phyloP scores from a whole-genome alignment of 2,113 vertebrate genomes.

The Engystomops pustulosus region DNA sequence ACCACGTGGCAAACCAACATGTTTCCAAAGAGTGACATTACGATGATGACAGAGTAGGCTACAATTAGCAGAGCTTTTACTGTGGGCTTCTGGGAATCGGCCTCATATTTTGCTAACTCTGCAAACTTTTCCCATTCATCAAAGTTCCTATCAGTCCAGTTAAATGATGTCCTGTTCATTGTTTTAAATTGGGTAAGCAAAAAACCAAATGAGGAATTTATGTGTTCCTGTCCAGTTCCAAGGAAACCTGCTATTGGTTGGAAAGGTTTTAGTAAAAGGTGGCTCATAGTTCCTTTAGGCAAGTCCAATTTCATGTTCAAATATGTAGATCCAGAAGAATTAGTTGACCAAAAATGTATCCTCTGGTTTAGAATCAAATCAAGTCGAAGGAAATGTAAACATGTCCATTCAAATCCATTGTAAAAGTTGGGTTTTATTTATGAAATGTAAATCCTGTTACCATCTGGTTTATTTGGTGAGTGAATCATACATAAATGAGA shows the following conservation, averaged over 20 bases:
- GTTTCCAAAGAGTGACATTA: constrained; percentile 57
- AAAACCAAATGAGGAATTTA: constrained; percentile 60
- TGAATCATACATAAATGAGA: no score
- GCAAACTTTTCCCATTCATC: constrained; percentile 70
- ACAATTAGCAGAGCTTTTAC: constrained; percentile 60
- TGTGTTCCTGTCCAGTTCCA: constrained; percentile 45
- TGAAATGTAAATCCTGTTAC: no score
- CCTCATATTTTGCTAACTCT: constrained; percentile 64
- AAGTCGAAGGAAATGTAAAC: background rate
- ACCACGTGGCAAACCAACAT: constrained; percentile 55
- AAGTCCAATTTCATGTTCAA: background rate
- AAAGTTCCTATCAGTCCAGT: constrained; percentile 66
- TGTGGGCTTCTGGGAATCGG: constrained; percentile 64
- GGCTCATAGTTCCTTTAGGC: constrained; percentile 14
- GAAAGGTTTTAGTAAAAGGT: background rate
- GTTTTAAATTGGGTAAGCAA: constrained; percentile 61
- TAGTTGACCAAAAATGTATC: rapidly evolving
- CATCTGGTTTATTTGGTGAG: no score
- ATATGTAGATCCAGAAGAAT: no score
- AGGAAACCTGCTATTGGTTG: background rate
- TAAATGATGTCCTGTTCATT: constrained; percentile 65
- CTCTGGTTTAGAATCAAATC: background rate
- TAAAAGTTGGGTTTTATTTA: background rate
- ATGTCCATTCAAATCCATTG: background rate
- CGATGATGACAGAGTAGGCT: constrained; percentile 55